Evolutionary conservation across 2,113 vertebrate species (phyloP), one percentile per base, ranked within the genome.

Genomic region (Tapirus terrestris): DNA sequence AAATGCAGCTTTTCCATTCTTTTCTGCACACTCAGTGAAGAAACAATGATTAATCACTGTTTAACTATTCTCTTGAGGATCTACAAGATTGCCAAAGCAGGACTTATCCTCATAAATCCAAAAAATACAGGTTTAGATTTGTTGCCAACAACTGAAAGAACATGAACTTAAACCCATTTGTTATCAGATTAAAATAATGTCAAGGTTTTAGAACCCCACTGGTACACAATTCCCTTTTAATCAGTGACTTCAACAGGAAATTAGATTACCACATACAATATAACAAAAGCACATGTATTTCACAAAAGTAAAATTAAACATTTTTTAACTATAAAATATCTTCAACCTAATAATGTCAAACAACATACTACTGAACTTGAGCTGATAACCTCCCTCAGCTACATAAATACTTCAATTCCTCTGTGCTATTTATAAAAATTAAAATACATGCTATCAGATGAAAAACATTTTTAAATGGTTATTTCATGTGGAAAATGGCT

Each of bases 11-110:
- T 99, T 99, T 99, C 99, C 99, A 99, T 99, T 99, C 99, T 99
- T 99, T 99, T 99, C 99, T 98, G 99, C 99, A 99, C 99, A 99
- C 99, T 99, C 99, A 98, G 99, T 99, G 99, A 99, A 99, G 99
- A 99, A 99, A 99, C 99, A 99, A 99, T 99, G 99, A 99, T 99
- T 99, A 99, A 99, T 99, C 99, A 99, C 99, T 99, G 99, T 99
- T 99, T 99, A 99, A 99, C 99, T 99, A 99, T 99, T 99, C 99
- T 99, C 99, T 98, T 97, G 99, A 99, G 99, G 98, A 99, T 98
- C 99, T 99, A 98, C 97, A 99, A 99, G 98, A 99, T 99, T 99
- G 99, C 99, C 99, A 99, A 99, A 99, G 99, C 98, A 99, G 99
- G 99, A 99, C 99, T 99, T 99, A 99, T 99, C 99, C 99, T 98